These are phyloP conservation scores for Daktulosphaira vitifoliae DNA, from an alignment of 1,140 invertebrate genomes.

Conservation along the genomic window DNA sequence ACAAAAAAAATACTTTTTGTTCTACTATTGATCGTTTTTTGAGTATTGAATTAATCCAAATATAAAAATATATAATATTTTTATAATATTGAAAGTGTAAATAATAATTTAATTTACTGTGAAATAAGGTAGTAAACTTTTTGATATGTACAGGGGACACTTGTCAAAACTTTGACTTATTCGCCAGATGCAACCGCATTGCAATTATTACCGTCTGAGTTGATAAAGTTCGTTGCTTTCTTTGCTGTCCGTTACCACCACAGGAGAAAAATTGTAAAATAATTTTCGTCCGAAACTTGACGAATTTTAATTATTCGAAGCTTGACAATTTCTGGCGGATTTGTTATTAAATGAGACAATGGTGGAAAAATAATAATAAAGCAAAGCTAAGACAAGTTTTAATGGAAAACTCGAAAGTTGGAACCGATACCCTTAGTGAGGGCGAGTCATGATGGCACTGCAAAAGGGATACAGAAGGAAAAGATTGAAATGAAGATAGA, in stretches of 20 bases:
- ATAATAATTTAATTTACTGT: too few species aligned
- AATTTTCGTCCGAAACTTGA: constrained; percentile 31
- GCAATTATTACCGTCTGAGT: constrained; percentile 11
- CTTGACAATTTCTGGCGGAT: constrained; percentile 20
- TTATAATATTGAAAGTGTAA: too few species aligned
- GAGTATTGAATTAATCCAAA: too few species aligned
- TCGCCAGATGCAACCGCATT: constrained; percentile 29
- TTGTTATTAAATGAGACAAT: constrained; percentile 30
- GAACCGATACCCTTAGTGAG: constrained; percentile 3
- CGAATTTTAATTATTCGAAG: constrained; percentile 30
- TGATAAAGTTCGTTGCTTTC: not conserved
- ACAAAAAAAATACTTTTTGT: too few species aligned
- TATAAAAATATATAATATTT: too few species aligned
- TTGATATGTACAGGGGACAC: too few species aligned
- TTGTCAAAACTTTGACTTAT: constrained; percentile 9
- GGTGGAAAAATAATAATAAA: constrained; percentile 29
- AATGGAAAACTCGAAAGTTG: constrained; percentile 30
- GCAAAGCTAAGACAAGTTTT: constrained; percentile 20
- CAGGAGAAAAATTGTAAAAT: constrained; percentile 27
- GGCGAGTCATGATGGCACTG: not conserved
- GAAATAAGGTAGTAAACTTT: too few species aligned
- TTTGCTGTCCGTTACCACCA: not conserved
- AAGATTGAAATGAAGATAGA: too few species aligned
- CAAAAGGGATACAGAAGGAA: too few species aligned
- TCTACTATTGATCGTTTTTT: too few species aligned